These are phyloP conservation scores for Scleropages formosus DNA, from an alignment of 2,797 vertebrate genomes.

Conservation along the genomic window DNA sequence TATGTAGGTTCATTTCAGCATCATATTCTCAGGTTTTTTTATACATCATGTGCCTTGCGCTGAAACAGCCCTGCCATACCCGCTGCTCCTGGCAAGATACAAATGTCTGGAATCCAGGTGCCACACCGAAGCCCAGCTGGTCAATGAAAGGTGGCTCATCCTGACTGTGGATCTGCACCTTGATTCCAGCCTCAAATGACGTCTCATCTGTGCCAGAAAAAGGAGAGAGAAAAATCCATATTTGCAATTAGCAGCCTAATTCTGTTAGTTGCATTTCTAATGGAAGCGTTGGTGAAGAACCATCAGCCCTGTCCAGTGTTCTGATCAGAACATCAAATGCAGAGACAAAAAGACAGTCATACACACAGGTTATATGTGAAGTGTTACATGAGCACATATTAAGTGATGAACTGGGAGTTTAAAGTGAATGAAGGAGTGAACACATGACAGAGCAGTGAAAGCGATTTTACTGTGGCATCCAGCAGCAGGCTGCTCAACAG, in stretches of 20 bases:
- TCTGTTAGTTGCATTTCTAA: not conserved
- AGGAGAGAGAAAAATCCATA: not conserved
- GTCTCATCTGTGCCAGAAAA: slow-evolving; percentile 80
- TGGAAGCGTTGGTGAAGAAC: not conserved
- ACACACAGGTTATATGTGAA: not conserved
- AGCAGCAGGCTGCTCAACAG: not conserved
- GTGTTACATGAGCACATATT: not conserved
- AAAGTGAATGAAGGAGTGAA: not conserved
- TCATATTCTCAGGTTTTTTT: not conserved
- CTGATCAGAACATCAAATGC: not conserved
- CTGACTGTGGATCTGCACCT: slow-evolving; percentile 98
- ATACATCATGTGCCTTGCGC: slow-evolving; percentile 3
- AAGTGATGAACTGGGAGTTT: not conserved
- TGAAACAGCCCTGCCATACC: slow-evolving; percentile 50
- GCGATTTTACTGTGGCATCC: not conserved
- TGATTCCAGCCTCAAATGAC: slow-evolving; percentile 93
- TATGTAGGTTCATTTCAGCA: not conserved
- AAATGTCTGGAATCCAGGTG: slow-evolving; percentile 76
- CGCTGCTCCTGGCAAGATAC: slow-evolving; percentile 77
- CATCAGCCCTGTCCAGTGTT: not conserved
- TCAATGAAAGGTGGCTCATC: slow-evolving; percentile 93
- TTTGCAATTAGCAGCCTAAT: not conserved
- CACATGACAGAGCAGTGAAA: not conserved
- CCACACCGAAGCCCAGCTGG: slow-evolving; percentile 88
- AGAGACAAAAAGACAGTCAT: not conserved